phyloP scores from a whole-genome alignment of 2,888 invertebrate genomes.

The Notocelia uddmanniana region DNA sequence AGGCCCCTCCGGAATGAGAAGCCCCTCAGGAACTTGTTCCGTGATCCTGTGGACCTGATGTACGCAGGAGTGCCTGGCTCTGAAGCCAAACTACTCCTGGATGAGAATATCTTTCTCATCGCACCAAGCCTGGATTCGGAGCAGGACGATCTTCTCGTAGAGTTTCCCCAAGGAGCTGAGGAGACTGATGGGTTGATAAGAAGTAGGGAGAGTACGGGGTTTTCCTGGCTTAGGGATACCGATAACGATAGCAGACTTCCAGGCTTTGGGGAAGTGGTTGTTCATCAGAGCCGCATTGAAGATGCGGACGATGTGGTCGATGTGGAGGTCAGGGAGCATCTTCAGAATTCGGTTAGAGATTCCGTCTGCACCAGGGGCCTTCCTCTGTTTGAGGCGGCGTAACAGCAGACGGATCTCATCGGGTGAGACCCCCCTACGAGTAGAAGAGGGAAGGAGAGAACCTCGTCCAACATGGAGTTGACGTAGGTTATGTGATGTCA shows the following conservation, averaged over 20 bases:
- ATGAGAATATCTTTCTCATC: not conserved
- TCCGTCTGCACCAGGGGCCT: not conserved
- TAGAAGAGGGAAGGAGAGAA: not conserved
- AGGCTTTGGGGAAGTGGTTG: not conserved
- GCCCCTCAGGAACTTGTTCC: not conserved
- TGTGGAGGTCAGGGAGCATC: not conserved
- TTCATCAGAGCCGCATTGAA: not conserved
- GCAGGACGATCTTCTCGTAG: not conserved
- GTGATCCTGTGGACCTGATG: conserved; percentile 14
- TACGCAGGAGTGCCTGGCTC: too few relatives aligned
- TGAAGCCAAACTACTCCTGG: conserved; percentile 27
- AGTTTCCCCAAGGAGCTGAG: conserved; percentile 21
- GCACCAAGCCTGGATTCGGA: not conserved
- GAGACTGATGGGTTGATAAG: conserved; percentile 4
- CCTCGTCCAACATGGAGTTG: accelerated
- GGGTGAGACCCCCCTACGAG: accelerated
- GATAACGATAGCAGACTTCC: not conserved
- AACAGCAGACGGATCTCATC: accelerated
- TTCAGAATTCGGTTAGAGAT: not conserved
- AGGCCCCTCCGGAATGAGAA: not conserved
- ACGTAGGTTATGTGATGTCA: not conserved
- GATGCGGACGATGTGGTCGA: not conserved
- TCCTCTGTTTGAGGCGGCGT: not conserved
- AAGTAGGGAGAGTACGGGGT: accelerated
- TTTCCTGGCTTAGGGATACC: conserved; percentile 26